Percentiles rank a stretch among this genome's conserved stretches.
Conservation (phyloP, 2,797 vertebrate genomes). For the Acrossocheilus wenchowensis region DNA sequence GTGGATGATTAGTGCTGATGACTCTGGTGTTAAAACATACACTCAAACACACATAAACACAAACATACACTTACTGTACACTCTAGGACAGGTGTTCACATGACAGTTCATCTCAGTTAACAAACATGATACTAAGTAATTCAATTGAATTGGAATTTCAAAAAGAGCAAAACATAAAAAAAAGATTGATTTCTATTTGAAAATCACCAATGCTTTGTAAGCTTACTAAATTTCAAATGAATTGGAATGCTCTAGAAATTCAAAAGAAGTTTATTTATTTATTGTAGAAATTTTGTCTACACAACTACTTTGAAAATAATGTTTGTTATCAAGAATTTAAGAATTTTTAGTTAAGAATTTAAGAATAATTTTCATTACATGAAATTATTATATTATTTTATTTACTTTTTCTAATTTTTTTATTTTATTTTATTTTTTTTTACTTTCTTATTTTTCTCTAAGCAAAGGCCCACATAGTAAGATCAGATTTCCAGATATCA, state of each 20-base stretch:
- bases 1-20: slow-evolving; percentile 76
- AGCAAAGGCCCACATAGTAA: no score
- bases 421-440: no score
- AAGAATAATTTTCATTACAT: no score
- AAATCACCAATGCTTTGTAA: background rate
- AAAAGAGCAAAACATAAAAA: background rate
- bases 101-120: slow-evolving; percentile 51
- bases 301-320: no score
- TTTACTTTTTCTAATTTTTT: no score
- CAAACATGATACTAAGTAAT: background rate
- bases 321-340: no score
- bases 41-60: background rate
- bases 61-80: slow-evolving; percentile 21
- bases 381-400: no score
- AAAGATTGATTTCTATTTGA: background rate
- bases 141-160: background rate
- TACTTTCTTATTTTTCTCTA: no score
- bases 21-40: slow-evolving; percentile 60
- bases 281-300: no score
- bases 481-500: no score
- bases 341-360: no score
- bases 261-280: background rate
- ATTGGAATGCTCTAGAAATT: background rate
- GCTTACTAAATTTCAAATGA: background rate
- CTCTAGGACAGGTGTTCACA: slow-evolving; percentile 68